These are phyloP conservation scores for Xylota sylvarum DNA, from an alignment of 2,888 invertebrate species.

Conservation along the genomic window DNA sequence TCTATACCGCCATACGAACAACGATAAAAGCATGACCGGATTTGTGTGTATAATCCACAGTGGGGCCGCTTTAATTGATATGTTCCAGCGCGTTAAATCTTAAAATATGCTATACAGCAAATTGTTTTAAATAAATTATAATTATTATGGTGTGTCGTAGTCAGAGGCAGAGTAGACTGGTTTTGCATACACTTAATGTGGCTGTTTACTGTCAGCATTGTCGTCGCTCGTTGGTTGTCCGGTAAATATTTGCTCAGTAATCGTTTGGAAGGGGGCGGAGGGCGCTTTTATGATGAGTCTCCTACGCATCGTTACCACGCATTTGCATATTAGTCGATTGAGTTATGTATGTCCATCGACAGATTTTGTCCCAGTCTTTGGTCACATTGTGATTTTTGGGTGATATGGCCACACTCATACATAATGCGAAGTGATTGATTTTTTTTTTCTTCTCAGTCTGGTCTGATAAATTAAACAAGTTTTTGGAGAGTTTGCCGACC, in stretches of 20 bases:
- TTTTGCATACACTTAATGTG: conserved; percentile 35
- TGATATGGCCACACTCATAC: neutral
- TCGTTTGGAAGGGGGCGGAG: neutral
- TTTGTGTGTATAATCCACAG: neutral
- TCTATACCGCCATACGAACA: neutral
- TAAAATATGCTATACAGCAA: conserved; percentile 34
- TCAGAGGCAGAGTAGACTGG: conserved; percentile 3
- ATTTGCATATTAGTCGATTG: conserved; percentile 27
- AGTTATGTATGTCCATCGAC: conserved; percentile 10
- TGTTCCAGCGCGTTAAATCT: conserved; percentile 22
- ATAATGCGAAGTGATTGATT: conserved; percentile 3
- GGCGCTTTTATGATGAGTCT: neutral
- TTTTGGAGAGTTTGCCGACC: neutral
- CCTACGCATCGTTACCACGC: neutral
- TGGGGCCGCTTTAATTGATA: conserved; percentile 25
- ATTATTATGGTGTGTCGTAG: conserved; percentile 12
- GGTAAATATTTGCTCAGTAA: conserved; percentile 20
- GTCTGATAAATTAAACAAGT: neutral
- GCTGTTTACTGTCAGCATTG: conserved; percentile 29
- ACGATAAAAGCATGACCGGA: conserved; percentile 5
- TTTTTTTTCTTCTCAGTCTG: neutral
- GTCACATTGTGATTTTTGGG: neutral
- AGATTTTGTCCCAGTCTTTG: neutral
- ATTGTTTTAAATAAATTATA: conserved; percentile 43
- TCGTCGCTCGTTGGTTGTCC: conserved; percentile 20